A percentile compares a stretch with the other conserved stretches of the same genome.
phyloP scores from a whole-genome alignment of 1,140 invertebrate genomes.

The Eufriesea mexicana region DNA sequence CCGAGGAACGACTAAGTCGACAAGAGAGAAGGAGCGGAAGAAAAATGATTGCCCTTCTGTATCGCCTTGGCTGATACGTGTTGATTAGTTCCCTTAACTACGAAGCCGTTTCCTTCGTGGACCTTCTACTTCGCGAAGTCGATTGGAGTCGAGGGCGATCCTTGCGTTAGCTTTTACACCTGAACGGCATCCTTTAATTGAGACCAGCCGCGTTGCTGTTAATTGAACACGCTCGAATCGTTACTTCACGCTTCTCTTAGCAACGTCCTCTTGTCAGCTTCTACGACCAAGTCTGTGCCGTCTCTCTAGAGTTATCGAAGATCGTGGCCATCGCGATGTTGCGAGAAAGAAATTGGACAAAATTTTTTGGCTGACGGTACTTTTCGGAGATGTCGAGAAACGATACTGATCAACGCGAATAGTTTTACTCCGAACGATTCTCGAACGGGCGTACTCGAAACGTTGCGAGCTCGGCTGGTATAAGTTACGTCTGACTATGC shows the following conservation, averaged over 20 bases:
- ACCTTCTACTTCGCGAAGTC: constrained; percentile 41
- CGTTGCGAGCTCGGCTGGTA: background rate
- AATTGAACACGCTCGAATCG: constrained; percentile 64
- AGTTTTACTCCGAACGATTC: background rate
- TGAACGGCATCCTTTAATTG: constrained; percentile 59
- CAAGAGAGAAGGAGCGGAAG: background rate
- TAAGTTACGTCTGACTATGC: background rate
- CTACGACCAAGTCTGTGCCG: background rate
- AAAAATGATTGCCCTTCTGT: constrained; percentile 30
- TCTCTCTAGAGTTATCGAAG: background rate
- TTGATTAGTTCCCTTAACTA: constrained; percentile 63
- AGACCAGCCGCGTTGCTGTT: constrained; percentile 41
- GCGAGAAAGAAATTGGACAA: background rate
- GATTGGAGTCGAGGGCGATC: constrained; percentile 42
- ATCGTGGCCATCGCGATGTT: too few relatives aligned
- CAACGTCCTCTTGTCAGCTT: background rate
- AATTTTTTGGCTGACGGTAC: too few relatives aligned
- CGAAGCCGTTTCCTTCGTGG: constrained; percentile 38
- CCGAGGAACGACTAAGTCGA: background rate
- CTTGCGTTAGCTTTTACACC: constrained; percentile 57
- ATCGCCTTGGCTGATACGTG: constrained; percentile 32
- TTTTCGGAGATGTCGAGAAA: too few relatives aligned
- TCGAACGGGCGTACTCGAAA: background rate
- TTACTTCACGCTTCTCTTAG: constrained; percentile 46
- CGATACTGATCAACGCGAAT: background rate